phyloP scores from a whole-genome alignment of 2,797 vertebrate species.

The Paedocypris micromegethes region DNA sequence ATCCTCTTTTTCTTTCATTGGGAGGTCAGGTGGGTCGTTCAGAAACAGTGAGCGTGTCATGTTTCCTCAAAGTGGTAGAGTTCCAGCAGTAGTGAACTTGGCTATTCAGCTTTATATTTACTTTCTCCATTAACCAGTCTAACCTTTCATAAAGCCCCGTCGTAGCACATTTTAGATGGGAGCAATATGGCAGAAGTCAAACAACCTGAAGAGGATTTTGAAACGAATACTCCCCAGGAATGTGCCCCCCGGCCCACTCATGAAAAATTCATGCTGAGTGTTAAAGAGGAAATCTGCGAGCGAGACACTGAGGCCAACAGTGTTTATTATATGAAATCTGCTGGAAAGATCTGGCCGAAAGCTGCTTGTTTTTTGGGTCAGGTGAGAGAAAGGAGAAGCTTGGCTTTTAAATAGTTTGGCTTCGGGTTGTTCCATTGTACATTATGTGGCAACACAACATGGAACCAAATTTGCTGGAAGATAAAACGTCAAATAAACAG shows the following conservation, averaged over 20 bases:
- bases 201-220: conserved; percentile 13
- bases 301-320: neutral
- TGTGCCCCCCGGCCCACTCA: conserved; percentile 5
- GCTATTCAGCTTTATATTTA: conserved; percentile 17
- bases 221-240: conserved; percentile 21
- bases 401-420: neutral
- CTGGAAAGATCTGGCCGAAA: neutral
- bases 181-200: neutral
- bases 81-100: neutral
- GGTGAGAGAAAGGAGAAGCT: neutral
- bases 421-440: no score
- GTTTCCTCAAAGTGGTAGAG: conserved; percentile 9
- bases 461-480: neutral
- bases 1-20: neutral
- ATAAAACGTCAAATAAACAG: no score
- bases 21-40: conserved; percentile 22
- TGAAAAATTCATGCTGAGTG: conserved; percentile 13
- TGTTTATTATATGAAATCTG: conserved; percentile 7
- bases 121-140: conserved; percentile 6
- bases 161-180: conserved; percentile 9
- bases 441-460: neutral
- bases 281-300: conserved; percentile 11
- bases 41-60: conserved; percentile 6
- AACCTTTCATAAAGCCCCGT: conserved; percentile 1
- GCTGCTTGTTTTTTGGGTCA: neutral